phyloP scores from a whole-genome alignment of 2,888 invertebrate genomes.

The Thymelicus lineola region DNA sequence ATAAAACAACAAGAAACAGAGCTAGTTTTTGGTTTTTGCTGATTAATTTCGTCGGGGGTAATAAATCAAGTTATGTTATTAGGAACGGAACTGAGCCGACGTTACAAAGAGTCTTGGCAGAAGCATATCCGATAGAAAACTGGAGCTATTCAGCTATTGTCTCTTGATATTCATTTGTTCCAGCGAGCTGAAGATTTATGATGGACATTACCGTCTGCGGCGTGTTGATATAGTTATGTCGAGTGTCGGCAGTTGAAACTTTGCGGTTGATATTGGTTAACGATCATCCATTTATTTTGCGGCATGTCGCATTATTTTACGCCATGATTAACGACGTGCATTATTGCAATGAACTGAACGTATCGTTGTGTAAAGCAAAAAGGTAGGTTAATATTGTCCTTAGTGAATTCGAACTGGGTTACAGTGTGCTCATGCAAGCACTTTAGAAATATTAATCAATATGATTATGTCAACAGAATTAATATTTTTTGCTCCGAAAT shows the following conservation, averaged over 20 bases:
- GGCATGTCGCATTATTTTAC: slow-evolving; percentile 21
- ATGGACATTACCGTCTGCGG: slow-evolving; percentile 38
- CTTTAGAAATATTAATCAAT: slow-evolving; percentile 7
- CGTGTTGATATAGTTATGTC: slow-evolving; percentile 27
- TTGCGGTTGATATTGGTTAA: slow-evolving; percentile 7
- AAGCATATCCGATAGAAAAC: slow-evolving; percentile 8
- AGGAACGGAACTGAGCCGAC: not conserved
- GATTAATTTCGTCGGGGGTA: not conserved
- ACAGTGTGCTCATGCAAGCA: not conserved
- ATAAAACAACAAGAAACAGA: slow-evolving; percentile 1
- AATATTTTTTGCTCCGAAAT: not conserved
- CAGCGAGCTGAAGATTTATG: slow-evolving; percentile 34
- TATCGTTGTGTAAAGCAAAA: slow-evolving; percentile 14
- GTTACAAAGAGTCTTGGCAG: not conserved
- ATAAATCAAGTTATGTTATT: slow-evolving; percentile 13
- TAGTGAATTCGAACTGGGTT: slow-evolving; percentile 11
- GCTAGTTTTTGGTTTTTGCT: slow-evolving; percentile 2
- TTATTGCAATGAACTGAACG: slow-evolving; percentile 21
- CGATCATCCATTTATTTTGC: slow-evolving; percentile 23
- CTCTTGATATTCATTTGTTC: slow-evolving; percentile 5
- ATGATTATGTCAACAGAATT: not conserved
- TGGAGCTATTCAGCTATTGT: slow-evolving; percentile 6
- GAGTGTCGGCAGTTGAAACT: slow-evolving; percentile 5
- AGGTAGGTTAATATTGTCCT: slow-evolving; percentile 24
- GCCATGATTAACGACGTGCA: slow-evolving; percentile 24